A percentile compares a stretch with the other conserved stretches of the same genome.
These are phyloP conservation scores for Caenorhabditis remanei DNA, from an alignment of 1,140 invertebrate genomes.

Conservation along the genomic window DNA sequence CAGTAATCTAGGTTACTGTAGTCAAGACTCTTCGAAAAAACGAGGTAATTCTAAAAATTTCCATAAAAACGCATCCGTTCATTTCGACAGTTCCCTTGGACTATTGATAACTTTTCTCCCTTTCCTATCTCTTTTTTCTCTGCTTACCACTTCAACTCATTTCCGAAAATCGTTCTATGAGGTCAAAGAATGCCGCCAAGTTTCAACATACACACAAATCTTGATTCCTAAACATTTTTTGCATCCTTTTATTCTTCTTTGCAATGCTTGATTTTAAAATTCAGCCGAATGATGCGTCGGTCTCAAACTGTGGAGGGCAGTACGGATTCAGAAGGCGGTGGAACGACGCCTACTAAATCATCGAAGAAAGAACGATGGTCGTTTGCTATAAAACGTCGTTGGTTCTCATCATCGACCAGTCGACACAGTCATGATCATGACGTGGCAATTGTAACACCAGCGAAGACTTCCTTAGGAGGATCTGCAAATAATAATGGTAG, in stretches of 20 bases:
- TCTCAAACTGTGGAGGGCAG: slow-evolving; percentile 61
- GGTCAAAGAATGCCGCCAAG: slow-evolving; percentile 22
- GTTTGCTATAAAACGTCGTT: slow-evolving; percentile 64
- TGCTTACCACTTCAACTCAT: not conserved
- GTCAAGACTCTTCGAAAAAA: no score
- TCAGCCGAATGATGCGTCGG: slow-evolving; percentile 51
- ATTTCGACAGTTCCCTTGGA: no score
- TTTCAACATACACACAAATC: slow-evolving; percentile 1
- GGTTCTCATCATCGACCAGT: slow-evolving; percentile 64
- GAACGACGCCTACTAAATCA: slow-evolving; percentile 38
- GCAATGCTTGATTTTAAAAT: not conserved
- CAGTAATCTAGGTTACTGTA: no score
- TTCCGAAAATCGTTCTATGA: slow-evolving; percentile 17
- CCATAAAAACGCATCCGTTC: no score
- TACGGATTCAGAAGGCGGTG: slow-evolving; percentile 50
- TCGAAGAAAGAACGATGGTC: slow-evolving; percentile 64
- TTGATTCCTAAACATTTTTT: not conserved
- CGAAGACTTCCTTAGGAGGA: slow-evolving; percentile 16
- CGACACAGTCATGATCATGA: slow-evolving; percentile 57
- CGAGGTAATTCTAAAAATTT: no score
- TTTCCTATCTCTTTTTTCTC: not conserved
- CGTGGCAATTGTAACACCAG: slow-evolving; percentile 30
- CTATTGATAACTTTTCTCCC: not conserved
- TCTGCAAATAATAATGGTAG: slow-evolving; percentile 37
- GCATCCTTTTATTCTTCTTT: not conserved